These are phyloP conservation scores for Novumbra hubbsi DNA, from an alignment of 2,797 vertebrate species.

Conservation along the genomic window DNA sequence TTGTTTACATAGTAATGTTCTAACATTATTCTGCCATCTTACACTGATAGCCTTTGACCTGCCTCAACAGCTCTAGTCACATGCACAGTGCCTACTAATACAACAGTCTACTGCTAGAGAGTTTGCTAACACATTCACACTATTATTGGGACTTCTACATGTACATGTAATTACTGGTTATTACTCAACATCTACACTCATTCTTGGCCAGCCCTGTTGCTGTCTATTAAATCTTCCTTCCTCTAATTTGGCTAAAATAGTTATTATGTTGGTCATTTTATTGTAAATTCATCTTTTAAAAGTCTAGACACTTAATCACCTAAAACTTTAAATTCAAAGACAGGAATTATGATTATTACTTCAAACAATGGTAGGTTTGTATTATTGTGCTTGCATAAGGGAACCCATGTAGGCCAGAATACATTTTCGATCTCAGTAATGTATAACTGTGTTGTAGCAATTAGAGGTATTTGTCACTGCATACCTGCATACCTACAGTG, in stretches of 20 bases:
- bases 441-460: neutral
- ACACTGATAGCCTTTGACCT: neutral
- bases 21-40: neutral
- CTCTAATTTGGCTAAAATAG: neutral
- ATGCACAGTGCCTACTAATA: neutral
- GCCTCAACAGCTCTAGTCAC: neutral
- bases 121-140: neutral
- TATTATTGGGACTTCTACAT: neutral
- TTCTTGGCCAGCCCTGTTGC: neutral
- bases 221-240: neutral
- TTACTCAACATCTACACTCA: neutral
- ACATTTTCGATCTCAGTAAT: neutral
- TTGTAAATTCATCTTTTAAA: neutral
- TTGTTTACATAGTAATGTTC: neutral
- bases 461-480: no score
- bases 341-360: slow-evolving; percentile 34
- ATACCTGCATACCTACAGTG: no score
- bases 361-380: slow-evolving; percentile 22
- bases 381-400: neutral
- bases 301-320: slow-evolving; percentile 16
- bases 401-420: neutral
- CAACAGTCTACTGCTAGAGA: neutral
- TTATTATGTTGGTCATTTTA: neutral
- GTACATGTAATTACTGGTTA: neutral
- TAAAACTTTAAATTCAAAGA: slow-evolving; percentile 17